Evolutionary conservation across 2,888 invertebrate species (phyloP).

Genomic region (Hydroisotoma schaefferi): DNA sequence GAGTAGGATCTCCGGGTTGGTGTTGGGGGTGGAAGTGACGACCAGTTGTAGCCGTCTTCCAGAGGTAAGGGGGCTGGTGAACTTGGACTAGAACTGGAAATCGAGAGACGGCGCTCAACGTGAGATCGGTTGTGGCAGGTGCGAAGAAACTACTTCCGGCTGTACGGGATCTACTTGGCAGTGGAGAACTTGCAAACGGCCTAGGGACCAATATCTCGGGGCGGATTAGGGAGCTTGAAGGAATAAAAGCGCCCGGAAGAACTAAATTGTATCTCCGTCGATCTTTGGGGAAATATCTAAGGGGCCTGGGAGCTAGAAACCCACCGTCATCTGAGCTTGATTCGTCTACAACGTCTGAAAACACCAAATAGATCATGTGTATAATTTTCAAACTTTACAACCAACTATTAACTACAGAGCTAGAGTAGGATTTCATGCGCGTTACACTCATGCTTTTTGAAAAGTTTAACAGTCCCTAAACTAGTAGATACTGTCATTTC

Average conservation of each 20-base stretch:
- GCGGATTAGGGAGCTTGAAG: slow-evolving; percentile 46
- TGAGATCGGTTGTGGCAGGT: slow-evolving; percentile 40
- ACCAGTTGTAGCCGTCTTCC: slow-evolving; percentile 49
- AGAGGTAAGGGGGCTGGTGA: slow-evolving; percentile 48
- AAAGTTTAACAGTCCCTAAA: too few relatives aligned
- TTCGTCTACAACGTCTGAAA: slow-evolving; percentile 47
- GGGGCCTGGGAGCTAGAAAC: slow-evolving; percentile 47
- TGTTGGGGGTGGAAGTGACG: slow-evolving; percentile 47
- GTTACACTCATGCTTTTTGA: too few relatives aligned
- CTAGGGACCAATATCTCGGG: slow-evolving; percentile 41
- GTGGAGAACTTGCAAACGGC: slow-evolving; percentile 48
- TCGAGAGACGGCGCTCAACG: slow-evolving; percentile 43
- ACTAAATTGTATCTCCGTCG: slow-evolving; percentile 49
- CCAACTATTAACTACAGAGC: too few relatives aligned
- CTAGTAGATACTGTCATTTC: neutral
- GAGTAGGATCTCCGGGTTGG: slow-evolving; percentile 46
- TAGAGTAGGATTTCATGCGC: too few relatives aligned
- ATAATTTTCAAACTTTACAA: too few relatives aligned
- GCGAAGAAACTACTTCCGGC: slow-evolving; percentile 44
- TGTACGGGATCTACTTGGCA: slow-evolving; percentile 45
- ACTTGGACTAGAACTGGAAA: slow-evolving; percentile 50
- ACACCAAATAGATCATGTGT: too few relatives aligned
- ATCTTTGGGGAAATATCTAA: slow-evolving; percentile 47
- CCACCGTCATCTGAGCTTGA: slow-evolving; percentile 49
- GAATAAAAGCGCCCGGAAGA: slow-evolving; percentile 49